Evolutionary conservation across 2,888 invertebrate species (phyloP).

Genomic region (Amphiduros pacificus): DNA sequence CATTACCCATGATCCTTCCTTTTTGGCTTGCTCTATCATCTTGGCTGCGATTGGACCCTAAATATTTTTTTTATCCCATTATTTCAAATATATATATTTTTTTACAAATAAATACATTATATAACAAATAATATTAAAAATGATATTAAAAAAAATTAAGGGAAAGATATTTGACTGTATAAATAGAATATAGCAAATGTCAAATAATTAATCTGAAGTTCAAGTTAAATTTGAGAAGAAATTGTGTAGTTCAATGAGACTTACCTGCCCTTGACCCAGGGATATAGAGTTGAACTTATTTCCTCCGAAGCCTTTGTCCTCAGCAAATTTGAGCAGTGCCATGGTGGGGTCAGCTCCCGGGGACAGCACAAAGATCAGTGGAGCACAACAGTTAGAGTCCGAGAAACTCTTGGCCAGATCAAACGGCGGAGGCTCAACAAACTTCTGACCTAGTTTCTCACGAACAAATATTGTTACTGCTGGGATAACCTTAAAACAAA

Average conservation of each 20-base stretch:
- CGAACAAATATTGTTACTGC: conserved; percentile 65
- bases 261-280: conserved; percentile 89
- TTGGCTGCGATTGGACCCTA: conserved; percentile 71
- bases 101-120: too few relatives aligned
- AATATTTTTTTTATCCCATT: too few relatives aligned
- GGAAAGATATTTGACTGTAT: too few relatives aligned
- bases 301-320: conserved; percentile 71
- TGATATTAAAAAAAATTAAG: too few relatives aligned
- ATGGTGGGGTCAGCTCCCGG: conserved; percentile 94
- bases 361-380: conserved; percentile 86
- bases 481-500: conserved; percentile 54
- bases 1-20: conserved; percentile 88
- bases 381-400: conserved; percentile 85
- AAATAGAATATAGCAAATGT: too few relatives aligned
- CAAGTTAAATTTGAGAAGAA: too few relatives aligned
- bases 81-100: too few relatives aligned
- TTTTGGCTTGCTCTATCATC: conserved; percentile 81
- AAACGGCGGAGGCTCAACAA: conserved; percentile 87
- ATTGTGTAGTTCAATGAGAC: not conserved
- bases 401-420: conserved; percentile 80
- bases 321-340: conserved; percentile 85
- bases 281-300: conserved; percentile 71
- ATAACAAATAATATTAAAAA: too few relatives aligned
- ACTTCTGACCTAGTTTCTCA: conserved; percentile 76
- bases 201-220: too few relatives aligned